Evolutionary conservation across 2,888 invertebrate genomes (phyloP), one percentile per base, ranked within the genome.

Genomic region (Barypeithes pellucidus): DNA sequence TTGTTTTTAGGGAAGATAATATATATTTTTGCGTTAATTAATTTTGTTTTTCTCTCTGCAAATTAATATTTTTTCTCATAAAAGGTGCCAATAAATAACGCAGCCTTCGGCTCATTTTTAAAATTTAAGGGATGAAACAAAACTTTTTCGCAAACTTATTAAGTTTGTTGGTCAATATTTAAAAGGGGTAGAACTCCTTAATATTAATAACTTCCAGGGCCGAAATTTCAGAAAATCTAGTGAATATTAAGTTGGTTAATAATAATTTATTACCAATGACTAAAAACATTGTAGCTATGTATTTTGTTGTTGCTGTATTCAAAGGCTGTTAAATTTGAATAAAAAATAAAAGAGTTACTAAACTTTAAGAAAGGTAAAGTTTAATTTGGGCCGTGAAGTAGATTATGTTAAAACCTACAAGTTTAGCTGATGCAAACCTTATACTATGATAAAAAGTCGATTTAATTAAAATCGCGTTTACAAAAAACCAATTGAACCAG

Each of bases 111-210:
- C 33, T 36, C 18, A 63, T 47, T 63, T 63, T 50, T 50, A 63
- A 47, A 50, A 63, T 63, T 63, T 24, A 63, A 24, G 33, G 50
- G 50, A 63, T 63, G 11, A 63, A 50, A 16, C 33, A 43, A 50
- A 63, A 63, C 29, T 63, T 63, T 50, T 62, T 12, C 24, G 16
- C 18, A 16, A 63, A 62, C 45, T 57, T 41, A n/a, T 11, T 22
- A 33, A 47, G 16, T 63, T 63, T n/a, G n/a, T 14, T 18, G 50
- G 47, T 50, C 63, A 63, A 63, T 63, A 63, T 63, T 50, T 43
- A 43, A 61, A 45, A 61, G 43, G 61, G 39, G 39, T 61, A 22
- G 4, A 24, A 41, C 16, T 11, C 20, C 8, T 20, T 47, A 20
- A 20, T 18, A 47, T 20, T 47, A 47, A 47, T 47, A 47, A 20